Base-by-base conservation (phyloP, 2,113 vertebrate genomes). In the Saccopteryx bilineata region DNA sequence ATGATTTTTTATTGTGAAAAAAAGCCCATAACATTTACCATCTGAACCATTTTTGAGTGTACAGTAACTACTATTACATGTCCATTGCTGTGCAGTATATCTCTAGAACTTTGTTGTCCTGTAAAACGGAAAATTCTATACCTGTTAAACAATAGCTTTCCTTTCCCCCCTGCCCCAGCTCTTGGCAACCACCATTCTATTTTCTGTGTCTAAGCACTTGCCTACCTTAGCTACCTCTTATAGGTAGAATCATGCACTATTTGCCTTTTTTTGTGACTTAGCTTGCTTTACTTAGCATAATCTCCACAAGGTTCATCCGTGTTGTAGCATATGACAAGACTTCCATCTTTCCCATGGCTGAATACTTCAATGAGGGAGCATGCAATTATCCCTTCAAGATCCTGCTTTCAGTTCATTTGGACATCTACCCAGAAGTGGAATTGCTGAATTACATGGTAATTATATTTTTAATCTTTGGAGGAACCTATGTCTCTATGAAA, bases 391-490 rank as follows among this genome's bases (percentile, higher is more conserved):
- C 71, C 66, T 63, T 94, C 31, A 86, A 86, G 28, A 72, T 74
- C 26, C 39, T 85, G 23, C 69, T 74, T 85, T 81, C n/a, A 54
- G 2, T 54, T 69, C 5, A 80, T 69, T 61, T 60, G 39, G 21
- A 61, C 63, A 75, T 68, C 85, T 79, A 75, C 19, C 19, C n/a
- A 87, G 12, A 82, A 93, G n/a, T 81, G 39, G 63, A 72, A 90
- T 88, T 80, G 61, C 60, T 90, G 63, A 46, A 69, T 87, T 13
- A 82, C 31, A 76, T 76, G 54, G 26, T 39, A 75, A 82, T 61
- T 74, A n/a, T 56, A 33, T 95, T 75, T 90, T 81, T 69, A 90
- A 96, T 66, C 74, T 84, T 91, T 68, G 60, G 65, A 89, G 79
- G 12, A 80, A 68, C 2, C 9, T 69, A 68, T 58, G 28, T 87